Conservation (phyloP, 2,888 invertebrate species). For the Pheosia tremula region DNA sequence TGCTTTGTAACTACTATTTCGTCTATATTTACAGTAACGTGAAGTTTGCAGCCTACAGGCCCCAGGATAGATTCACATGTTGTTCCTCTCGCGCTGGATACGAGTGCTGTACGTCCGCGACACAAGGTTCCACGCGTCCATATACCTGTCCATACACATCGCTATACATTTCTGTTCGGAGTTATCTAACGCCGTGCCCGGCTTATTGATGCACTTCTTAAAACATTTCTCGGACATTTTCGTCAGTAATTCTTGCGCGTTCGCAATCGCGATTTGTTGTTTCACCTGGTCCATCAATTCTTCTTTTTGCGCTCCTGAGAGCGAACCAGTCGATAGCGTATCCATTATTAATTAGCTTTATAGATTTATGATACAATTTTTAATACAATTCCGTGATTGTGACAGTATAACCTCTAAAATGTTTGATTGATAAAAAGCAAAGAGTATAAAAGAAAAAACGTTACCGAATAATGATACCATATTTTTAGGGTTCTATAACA, state of each 20-base stretch:
- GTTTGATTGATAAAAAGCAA: neutral
- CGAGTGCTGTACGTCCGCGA: slow-evolving; percentile 94
- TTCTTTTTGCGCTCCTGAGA: slow-evolving; percentile 90
- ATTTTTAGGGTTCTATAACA: neutral
- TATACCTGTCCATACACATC: slow-evolving; percentile 99
- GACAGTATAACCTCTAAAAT: slow-evolving; percentile 63
- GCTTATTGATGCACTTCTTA: slow-evolving; percentile 96
- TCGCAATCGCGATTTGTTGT: slow-evolving; percentile 97
- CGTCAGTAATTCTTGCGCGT: slow-evolving; percentile 96
- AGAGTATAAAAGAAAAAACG: neutral
- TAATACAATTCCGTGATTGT: slow-evolving; percentile 33
- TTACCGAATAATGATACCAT: neutral
- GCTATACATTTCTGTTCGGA: slow-evolving; percentile 98
- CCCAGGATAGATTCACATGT: slow-evolving; percentile 71
- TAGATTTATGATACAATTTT: slow-evolving; percentile 32
- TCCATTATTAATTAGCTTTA: slow-evolving; percentile 78
- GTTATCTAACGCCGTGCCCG: slow-evolving; percentile 94
- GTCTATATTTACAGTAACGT: slow-evolving; percentile 75
- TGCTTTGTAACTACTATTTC: slow-evolving; percentile 68
- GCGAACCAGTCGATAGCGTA: slow-evolving; percentile 78
- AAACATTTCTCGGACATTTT: slow-evolving; percentile 99
- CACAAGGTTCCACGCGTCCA: slow-evolving; percentile 98
- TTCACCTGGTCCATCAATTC: slow-evolving; percentile 97
- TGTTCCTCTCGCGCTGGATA: slow-evolving; percentile 91
- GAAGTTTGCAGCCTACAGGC: slow-evolving; percentile 43